Percentiles rank a stretch among this genome's conserved stretches.
These are phyloP conservation scores for Rhynchophorus ferrugineus DNA, from an alignment of 1,140 invertebrate genomes.

Conservation along the genomic window DNA sequence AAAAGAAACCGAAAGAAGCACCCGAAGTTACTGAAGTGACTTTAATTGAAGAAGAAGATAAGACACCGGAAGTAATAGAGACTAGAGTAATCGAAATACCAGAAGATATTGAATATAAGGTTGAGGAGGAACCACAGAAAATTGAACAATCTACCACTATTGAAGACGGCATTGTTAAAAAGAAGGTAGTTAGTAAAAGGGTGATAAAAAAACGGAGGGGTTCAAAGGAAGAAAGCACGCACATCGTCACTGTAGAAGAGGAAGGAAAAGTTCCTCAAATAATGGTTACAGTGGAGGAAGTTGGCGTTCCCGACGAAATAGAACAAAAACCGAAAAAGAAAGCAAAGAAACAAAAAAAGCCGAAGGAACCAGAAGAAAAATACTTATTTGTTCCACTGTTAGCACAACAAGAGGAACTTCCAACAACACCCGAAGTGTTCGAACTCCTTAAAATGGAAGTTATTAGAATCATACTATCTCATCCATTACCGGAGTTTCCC, in stretches of 20 bases:
- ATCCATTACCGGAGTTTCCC: constrained; percentile 28
- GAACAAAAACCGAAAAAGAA: constrained; percentile 33
- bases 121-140: constrained; percentile 39
- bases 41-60: constrained; percentile 42
- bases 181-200: constrained; percentile 31
- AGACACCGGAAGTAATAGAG: constrained; percentile 31
- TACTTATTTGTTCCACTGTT: constrained; percentile 28
- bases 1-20: constrained; percentile 30
- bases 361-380: constrained; percentile 21
- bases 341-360: constrained; percentile 19
- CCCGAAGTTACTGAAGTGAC: constrained; percentile 40
- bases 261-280: constrained; percentile 33
- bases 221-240: constrained; percentile 29
- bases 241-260: constrained; percentile 37
- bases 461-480: constrained; percentile 26
- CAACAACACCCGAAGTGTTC: constrained; percentile 24
- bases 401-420: constrained; percentile 21
- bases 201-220: constrained; percentile 32
- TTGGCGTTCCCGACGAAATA: constrained; percentile 36
- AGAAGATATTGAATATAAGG: constrained; percentile 34
- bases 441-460: constrained; percentile 28
- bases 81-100: constrained; percentile 24
- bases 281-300: constrained; percentile 41
- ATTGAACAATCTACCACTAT: constrained; percentile 33
- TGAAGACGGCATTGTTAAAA: constrained; percentile 31